Conservation (phyloP, 2,113 vertebrate genomes). For the Oriolus oriolus region DNA sequence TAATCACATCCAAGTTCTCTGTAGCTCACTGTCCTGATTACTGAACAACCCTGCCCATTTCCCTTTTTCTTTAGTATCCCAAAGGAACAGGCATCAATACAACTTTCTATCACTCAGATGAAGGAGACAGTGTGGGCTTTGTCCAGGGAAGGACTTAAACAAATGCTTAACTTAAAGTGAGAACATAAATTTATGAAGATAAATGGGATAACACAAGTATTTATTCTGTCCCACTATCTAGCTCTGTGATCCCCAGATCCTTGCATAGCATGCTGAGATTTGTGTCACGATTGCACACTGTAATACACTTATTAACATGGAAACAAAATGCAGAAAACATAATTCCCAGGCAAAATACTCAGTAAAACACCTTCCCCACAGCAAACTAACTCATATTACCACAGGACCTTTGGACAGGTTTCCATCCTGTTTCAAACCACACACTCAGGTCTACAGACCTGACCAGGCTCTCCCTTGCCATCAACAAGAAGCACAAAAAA, state of each 20-base stretch:
- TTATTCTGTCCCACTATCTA: background rate
- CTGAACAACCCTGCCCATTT: background rate
- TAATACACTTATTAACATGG: background rate
- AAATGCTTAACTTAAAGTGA: background rate
- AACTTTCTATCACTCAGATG: background rate
- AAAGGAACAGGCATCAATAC: background rate
- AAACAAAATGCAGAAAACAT: background rate
- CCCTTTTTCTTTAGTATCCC: background rate
- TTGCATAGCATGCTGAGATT: background rate
- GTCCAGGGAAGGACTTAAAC: background rate
- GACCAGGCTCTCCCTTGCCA: background rate
- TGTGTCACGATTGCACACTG: accelerated
- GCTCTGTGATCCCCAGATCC: background rate
- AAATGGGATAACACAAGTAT: background rate
- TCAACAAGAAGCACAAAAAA: background rate
- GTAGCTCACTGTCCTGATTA: background rate
- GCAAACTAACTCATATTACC: background rate
- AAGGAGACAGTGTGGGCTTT: background rate
- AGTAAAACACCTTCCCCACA: background rate
- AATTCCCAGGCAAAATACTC: background rate
- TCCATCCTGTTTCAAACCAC: background rate
- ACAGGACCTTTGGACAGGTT: background rate
- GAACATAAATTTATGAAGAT: background rate
- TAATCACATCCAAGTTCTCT: background rate
- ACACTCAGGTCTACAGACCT: background rate